These are phyloP conservation scores for Sciurus vulgaris DNA, from an alignment of 2,797 vertebrate species.

Conservation along the genomic window DNA sequence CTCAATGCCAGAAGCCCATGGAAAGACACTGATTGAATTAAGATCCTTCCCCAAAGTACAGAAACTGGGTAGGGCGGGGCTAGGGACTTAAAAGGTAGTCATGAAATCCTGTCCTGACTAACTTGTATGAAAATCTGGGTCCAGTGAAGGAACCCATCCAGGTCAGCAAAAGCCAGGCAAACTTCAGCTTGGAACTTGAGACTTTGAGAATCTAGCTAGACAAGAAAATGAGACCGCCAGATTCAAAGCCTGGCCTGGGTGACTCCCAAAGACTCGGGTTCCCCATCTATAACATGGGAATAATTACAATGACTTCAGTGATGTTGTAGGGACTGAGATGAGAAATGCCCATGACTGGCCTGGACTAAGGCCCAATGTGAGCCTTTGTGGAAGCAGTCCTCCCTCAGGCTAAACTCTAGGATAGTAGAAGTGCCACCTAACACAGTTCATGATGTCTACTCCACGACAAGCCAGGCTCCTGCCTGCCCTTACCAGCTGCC, in stretches of 20 bases:
- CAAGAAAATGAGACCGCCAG: neutral
- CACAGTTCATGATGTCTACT: neutral
- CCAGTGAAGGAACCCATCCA: neutral
- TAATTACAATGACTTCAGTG: neutral
- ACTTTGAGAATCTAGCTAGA: neutral
- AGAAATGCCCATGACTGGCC: neutral
- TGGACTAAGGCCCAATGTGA: neutral
- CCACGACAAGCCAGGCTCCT: neutral
- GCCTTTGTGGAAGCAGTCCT: neutral
- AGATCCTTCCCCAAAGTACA: neutral
- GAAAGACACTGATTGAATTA: neutral
- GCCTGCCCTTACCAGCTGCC: slow-evolving; percentile 93
- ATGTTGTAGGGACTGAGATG: neutral
- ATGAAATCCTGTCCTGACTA: neutral
- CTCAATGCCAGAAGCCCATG: neutral
- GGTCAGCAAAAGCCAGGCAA: neutral
- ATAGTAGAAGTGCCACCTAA: neutral
- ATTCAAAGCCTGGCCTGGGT: neutral
- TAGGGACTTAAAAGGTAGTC: neutral
- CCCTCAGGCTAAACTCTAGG: neutral
- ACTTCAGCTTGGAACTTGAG: neutral
- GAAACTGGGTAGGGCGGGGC: neutral
- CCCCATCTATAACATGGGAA: neutral
- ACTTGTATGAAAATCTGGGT: neutral
- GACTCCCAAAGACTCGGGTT: neutral